A percentile compares a stretch with the other conserved stretches of the same genome.
Conservation (phyloP, 1,140 invertebrate species). For the Dendroctonus valens region DNA sequence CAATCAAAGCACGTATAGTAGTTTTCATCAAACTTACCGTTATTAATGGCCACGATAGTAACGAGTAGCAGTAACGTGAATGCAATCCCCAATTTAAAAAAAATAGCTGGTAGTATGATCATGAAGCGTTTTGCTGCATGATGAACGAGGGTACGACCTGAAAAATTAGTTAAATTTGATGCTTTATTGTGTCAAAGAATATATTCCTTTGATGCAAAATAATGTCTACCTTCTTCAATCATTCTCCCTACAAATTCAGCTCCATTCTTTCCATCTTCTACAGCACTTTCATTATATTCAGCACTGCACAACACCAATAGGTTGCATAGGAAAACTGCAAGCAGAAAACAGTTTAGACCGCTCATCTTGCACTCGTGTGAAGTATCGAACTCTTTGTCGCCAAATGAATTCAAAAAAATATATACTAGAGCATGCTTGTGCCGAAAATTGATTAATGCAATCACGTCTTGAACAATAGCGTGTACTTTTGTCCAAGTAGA, state of each 20-base stretch:
- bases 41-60: constrained; percentile 46
- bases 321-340: no score
- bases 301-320: constrained; percentile 4
- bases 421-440: no score
- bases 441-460: no score
- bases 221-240: constrained; percentile 38
- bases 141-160: constrained; percentile 48
- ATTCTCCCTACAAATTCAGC: constrained; percentile 30
- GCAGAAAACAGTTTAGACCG: no score
- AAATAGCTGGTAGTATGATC: constrained; percentile 47
- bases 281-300: constrained; percentile 2
- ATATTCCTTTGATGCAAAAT: no score
- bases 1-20: no score
- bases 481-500: no score
- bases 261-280: constrained; percentile 2
- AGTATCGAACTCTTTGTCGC: no score
- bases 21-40: constrained; percentile 34
- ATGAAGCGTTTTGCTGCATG: constrained; percentile 46
- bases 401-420: no score
- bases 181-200: neutral
- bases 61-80: constrained; percentile 47
- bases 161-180: constrained; percentile 9
- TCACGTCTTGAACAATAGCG: no score
- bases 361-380: no score
- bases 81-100: constrained; percentile 50